Conservation (phyloP, 2,797 vertebrate genomes). For the Valencia hispanica region DNA sequence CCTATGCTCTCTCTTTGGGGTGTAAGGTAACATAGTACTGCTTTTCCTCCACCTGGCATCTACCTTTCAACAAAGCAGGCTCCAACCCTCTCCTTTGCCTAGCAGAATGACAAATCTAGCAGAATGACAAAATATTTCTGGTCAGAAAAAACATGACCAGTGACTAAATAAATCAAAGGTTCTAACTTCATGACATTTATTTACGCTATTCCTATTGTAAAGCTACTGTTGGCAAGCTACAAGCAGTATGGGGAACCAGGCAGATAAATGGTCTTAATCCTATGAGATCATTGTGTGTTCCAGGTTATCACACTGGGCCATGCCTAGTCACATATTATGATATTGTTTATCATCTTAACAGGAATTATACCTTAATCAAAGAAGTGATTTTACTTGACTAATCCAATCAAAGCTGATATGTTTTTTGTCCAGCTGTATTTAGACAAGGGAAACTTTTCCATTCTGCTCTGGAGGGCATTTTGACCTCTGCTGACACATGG, state of each 20-base stretch:
- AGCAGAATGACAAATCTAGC: not conserved
- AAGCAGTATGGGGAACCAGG: not conserved
- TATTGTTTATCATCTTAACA: not conserved
- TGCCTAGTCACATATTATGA: no score
- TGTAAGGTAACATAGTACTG: not conserved
- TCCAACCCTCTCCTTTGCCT: not conserved
- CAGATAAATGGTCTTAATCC: not conserved
- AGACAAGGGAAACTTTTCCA: constrained; percentile 90
- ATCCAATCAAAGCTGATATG: not conserved
- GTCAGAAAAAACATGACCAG: not conserved
- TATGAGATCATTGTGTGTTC: not conserved
- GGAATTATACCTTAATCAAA: no score
- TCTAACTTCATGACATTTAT: not conserved
- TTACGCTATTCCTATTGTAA: not conserved
- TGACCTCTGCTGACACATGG: constrained; percentile 64
- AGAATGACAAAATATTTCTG: not conserved
- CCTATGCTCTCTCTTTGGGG: not conserved
- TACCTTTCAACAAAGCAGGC: not conserved
- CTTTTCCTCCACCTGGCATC: not conserved
- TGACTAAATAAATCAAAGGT: not conserved
- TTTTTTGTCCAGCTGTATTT: constrained; percentile 81
- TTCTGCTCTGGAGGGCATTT: constrained; percentile 82
- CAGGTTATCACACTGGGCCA: no score
- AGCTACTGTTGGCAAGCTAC: not conserved
- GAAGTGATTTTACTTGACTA: no score